Evolutionary conservation across 1,140 invertebrate species (phyloP).

Genomic region (Pentalonia nigronervosa): DNA sequence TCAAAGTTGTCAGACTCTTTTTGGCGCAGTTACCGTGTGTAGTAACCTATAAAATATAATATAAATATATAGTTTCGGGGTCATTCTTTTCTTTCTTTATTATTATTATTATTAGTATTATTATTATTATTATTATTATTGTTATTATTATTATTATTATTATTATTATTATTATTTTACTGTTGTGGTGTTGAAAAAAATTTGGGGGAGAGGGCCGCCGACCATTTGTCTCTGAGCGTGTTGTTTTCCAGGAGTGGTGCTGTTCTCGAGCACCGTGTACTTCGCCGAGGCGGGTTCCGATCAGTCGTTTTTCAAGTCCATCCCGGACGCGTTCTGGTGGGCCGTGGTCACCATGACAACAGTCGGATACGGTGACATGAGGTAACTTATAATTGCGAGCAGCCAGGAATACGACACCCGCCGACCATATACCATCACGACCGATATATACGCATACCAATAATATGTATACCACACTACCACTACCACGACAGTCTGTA

Average conservation of each 20-base stretch:
- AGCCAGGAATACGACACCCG: conserved; percentile 60
- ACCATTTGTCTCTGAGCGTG: conserved; percentile 49
- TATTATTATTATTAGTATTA: neutral
- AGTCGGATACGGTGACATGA: conserved; percentile 98
- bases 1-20: neutral
- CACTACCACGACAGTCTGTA: neutral
- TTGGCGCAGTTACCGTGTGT: neutral
- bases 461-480: neutral
- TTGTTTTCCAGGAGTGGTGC: conserved; percentile 90
- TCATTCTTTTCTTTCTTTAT: conserved; percentile 15
- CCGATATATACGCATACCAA: neutral
- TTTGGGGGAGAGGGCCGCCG: neutral
- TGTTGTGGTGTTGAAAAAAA: neutral
- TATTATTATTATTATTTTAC: neutral
- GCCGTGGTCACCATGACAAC: conserved; percentile 99
- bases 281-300: conserved; percentile 97
- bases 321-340: conserved; percentile 99
- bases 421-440: neutral
- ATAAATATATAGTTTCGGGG: neutral
- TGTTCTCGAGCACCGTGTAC: conserved; percentile 98
- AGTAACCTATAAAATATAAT: too few relatives aligned
- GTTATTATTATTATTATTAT: neutral
- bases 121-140: neutral
- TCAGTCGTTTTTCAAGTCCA: conserved; percentile 99
- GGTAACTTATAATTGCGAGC: conserved; percentile 69